These are phyloP conservation scores for Strongylocentrotus purpuratus DNA, from an alignment of 35 echinoderm and acorn worm species.

Conservation along the genomic window DNA sequence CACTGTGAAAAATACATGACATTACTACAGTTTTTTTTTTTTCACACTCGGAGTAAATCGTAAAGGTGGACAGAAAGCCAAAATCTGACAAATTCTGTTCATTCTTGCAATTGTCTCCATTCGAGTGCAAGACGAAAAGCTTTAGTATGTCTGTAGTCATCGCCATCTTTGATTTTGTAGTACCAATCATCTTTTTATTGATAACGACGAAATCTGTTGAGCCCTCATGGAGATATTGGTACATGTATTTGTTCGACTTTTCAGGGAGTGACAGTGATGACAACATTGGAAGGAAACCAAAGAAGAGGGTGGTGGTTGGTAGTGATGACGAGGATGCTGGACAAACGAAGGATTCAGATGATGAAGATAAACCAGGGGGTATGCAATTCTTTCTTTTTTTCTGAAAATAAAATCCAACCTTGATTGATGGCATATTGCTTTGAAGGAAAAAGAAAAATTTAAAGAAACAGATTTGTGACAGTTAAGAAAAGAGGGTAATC, in stretches of 20 bases:
- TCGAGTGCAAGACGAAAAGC: not conserved
- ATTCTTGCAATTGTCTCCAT: not conserved
- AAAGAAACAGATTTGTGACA: too few species aligned
- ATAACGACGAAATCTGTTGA: not conserved
- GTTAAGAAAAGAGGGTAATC: too few species aligned
- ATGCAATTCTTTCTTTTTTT: not conserved
- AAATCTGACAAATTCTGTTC: not conserved
- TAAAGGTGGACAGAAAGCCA: not conserved
- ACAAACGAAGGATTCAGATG: constrained; percentile 53
- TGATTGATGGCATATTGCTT: not conserved
- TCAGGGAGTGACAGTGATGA: constrained; percentile 87
- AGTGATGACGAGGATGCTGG: constrained; percentile 60
- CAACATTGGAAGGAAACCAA: constrained; percentile 72
- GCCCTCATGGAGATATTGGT: not conserved
- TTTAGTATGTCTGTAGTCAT: too few species aligned
- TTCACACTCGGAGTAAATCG: not conserved
- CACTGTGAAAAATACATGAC: too few species aligned
- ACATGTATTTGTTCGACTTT: not conserved
- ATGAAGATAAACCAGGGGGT: constrained; percentile 22
- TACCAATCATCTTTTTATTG: not conserved
- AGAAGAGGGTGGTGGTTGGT: constrained; percentile 55
- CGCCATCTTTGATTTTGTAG: too few species aligned
- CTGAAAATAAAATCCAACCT: not conserved
- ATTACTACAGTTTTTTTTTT: not conserved
- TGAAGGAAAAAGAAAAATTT: not conserved